These are phyloP conservation scores for Eulimnadia texana DNA, from an alignment of 1,140 invertebrate species.

Conservation along the genomic window DNA sequence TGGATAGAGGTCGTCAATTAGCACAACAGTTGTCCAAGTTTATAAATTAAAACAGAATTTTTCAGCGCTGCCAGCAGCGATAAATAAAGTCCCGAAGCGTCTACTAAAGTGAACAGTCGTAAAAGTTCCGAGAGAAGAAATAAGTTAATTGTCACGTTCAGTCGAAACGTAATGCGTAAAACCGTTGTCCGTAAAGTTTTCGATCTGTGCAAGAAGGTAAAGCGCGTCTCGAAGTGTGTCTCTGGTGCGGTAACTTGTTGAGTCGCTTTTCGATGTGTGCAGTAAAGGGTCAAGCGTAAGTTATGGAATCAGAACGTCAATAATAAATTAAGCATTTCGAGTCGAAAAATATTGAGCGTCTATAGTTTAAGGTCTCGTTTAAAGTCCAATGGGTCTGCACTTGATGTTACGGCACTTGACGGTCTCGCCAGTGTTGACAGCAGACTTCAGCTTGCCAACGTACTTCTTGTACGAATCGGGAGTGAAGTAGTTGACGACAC, in stretches of 20 bases:
- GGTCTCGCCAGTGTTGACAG: constrained; percentile 13
- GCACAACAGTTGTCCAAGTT: not conserved
- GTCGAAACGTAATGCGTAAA: too few relatives aligned
- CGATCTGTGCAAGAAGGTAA: too few relatives aligned
- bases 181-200: too few relatives aligned
- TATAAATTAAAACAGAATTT: not conserved
- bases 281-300: too few relatives aligned
- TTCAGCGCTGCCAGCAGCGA: not conserved
- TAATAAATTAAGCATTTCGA: too few relatives aligned
- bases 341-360: too few relatives aligned
- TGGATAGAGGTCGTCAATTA: not conserved
- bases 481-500: constrained; percentile 6
- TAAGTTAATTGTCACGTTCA: not conserved
- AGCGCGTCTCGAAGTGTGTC: too few relatives aligned
- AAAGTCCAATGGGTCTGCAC: constrained; percentile 14
- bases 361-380: not conserved
- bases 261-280: too few relatives aligned
- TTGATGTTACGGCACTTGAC: constrained; percentile 15
- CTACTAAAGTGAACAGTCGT: not conserved
- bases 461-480: constrained; percentile 14
- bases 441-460: constrained; percentile 11
- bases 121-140: not conserved
- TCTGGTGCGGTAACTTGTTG: too few relatives aligned
- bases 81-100: not conserved
- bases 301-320: too few relatives aligned